Evolutionary conservation across 1,140 invertebrate genomes (phyloP), one percentile per base, ranked within the genome.

Genomic region (Mylabris phalerata): DNA sequence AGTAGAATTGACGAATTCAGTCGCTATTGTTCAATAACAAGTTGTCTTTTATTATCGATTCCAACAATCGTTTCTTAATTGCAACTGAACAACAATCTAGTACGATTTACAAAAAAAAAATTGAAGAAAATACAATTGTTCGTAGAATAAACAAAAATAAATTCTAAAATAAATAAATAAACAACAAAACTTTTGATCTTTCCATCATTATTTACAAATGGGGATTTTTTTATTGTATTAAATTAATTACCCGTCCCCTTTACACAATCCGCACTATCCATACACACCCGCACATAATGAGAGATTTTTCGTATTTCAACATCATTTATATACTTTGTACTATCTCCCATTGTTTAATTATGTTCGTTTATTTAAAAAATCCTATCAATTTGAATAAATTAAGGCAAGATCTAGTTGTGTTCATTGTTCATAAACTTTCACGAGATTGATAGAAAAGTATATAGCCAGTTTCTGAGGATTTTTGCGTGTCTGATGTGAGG

Each of bases 371-470:
- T 44, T 44, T 7, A 5, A 44, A 24, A 13, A 5, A 5, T 7
- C 4, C 7, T 7, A 32, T 32, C 7, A 32, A 32, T 32, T 32
- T 32, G 32, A 32, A 32, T 32, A 32, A 47, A n/a, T 44, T 66
- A 67, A 69, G 67, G 66, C 64, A 65, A 61, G 57, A 48, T 45
- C 24, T 11, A 25, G 19, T 19, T n/a, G 41, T 32, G 32, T 32
- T 32, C 4, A 57, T 59, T 55, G 62, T 66, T 74, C 72, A 74
- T 73, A 74, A 73, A 62, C 71, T 73, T 51, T 98, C 95, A 74
- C 94, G 84, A 41, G 95, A 97, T 78, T 99, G 96, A 80, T 99
- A 99, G 79, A 99, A 99, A 63, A 99, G 78, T 74, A 99, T 99
- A 76, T 99, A 99, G 65, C 96, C 97, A 61, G 97, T 98, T 81